These are phyloP conservation scores for Scomberomorus guttatus DNA, from an alignment of 2,797 vertebrate genomes.

Conservation along the genomic window DNA sequence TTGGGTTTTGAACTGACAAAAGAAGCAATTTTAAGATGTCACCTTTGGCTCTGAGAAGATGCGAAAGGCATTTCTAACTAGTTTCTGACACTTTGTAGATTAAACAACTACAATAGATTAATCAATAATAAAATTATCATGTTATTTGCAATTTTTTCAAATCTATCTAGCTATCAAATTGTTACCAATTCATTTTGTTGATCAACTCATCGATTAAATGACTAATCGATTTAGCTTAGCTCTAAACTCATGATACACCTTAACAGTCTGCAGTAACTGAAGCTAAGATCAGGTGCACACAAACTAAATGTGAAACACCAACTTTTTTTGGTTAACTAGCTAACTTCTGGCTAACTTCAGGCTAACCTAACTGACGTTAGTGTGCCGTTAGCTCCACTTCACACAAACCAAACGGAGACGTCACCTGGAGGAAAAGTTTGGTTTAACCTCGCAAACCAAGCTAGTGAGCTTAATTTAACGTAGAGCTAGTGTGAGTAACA, in stretches of 20 bases:
- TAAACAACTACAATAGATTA: background rate
- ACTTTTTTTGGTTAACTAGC: too few relatives aligned
- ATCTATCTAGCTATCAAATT: too few relatives aligned
- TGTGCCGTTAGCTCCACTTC: background rate
- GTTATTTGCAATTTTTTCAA: too few relatives aligned
- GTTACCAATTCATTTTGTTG: background rate
- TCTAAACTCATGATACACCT: background rate
- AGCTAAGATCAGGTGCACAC: too few relatives aligned
- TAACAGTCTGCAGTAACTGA: too few relatives aligned
- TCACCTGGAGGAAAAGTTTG: conserved; percentile 6
- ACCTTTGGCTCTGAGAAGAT: background rate
- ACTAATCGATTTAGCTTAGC: background rate
- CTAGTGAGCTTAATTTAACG: background rate
- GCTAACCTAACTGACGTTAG: background rate
- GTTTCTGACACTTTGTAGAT: too few relatives aligned
- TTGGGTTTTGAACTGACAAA: background rate
- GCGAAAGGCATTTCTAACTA: background rate
- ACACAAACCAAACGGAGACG: background rate
- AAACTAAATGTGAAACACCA: background rate
- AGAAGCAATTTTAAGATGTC: too few relatives aligned
- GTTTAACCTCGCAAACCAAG: background rate
- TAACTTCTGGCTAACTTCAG: background rate
- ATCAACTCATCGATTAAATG: background rate
- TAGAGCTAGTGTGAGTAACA: too few relatives aligned
- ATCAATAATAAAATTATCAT: background rate